A percentile compares a stretch with the other conserved stretches of the same genome.
Conservation (phyloP, 2,888 invertebrate species). For the Chrysina gloriosa region DNA sequence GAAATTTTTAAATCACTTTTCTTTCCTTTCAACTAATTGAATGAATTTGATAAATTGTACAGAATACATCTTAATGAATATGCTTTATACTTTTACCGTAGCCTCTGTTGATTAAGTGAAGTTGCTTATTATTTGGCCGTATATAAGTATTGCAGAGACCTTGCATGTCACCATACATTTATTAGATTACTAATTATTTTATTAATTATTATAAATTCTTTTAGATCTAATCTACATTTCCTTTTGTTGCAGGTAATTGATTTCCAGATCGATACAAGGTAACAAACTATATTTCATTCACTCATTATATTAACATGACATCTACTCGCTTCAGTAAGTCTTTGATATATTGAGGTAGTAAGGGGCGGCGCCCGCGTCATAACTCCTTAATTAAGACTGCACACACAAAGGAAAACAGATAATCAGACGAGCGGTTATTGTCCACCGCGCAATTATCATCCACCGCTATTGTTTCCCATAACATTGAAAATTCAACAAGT, state of each 20-base stretch:
- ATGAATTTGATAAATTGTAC: too few species aligned
- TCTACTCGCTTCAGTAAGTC: not conserved
- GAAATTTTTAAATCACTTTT: too few species aligned
- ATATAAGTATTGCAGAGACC: too few species aligned
- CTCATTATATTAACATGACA: not conserved
- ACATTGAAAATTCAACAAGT: constrained; percentile 27
- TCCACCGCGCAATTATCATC: constrained; percentile 26
- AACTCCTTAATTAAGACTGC: constrained; percentile 19
- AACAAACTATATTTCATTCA: not conserved
- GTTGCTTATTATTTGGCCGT: too few species aligned
- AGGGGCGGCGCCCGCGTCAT: not conserved
- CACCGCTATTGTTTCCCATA: constrained; percentile 5
- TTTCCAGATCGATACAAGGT: not conserved
- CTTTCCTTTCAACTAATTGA: too few species aligned
- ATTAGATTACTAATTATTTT: too few species aligned
- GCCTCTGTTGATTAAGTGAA: too few species aligned
- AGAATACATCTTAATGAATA: too few species aligned
- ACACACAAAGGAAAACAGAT: constrained; percentile 17
- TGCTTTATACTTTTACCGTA: too few species aligned
- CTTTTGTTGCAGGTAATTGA: constrained; percentile 8
- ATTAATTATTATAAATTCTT: too few species aligned
- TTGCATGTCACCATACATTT: too few species aligned
- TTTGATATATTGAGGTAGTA: constrained; percentile 1
- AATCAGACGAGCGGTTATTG: constrained; percentile 18
- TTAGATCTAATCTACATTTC: too few species aligned